Conservation (phyloP, 2,888 invertebrate species). For the Athalia cordata region DNA sequence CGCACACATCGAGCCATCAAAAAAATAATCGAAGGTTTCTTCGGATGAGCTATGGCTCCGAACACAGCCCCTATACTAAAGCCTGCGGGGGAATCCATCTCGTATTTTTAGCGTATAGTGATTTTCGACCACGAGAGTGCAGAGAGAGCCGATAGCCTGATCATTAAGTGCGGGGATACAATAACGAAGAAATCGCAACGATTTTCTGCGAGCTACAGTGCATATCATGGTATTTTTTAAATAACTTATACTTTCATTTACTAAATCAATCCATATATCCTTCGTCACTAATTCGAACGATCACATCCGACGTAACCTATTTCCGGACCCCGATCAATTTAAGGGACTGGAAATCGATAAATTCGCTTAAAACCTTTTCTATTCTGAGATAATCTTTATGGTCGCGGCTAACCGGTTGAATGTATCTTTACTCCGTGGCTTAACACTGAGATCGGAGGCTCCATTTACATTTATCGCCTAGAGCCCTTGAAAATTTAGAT, state of each 20-base stretch:
- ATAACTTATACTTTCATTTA: too few species aligned
- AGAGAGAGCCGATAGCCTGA: too few species aligned
- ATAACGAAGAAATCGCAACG: too few species aligned
- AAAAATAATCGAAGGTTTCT: conserved; percentile 37
- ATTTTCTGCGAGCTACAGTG: too few species aligned
- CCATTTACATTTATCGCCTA: not conserved
- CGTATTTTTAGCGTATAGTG: not conserved
- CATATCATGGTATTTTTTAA: too few species aligned
- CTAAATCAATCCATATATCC: too few species aligned
- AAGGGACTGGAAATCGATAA: conserved; percentile 38
- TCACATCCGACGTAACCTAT: too few species aligned
- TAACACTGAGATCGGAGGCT: conserved; percentile 10
- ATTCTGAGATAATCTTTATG: conserved; percentile 40
- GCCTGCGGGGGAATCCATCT: not conserved
- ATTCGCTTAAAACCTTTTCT: conserved; percentile 38
- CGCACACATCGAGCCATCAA: conserved; percentile 26
- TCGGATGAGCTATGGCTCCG: conserved; percentile 36
- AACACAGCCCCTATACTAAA: not conserved
- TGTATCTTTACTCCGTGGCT: conserved; percentile 16
- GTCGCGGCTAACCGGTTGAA: conserved; percentile 4
- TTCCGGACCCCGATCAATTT: conserved; percentile 14
- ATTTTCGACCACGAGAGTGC: not conserved
- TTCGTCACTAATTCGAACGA: too few species aligned
- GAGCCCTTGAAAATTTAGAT: too few species aligned
- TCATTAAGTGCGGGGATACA: too few species aligned